Base-by-base conservation (phyloP, 2,797 vertebrate species). In the Aulostomus chinensis region DNA sequence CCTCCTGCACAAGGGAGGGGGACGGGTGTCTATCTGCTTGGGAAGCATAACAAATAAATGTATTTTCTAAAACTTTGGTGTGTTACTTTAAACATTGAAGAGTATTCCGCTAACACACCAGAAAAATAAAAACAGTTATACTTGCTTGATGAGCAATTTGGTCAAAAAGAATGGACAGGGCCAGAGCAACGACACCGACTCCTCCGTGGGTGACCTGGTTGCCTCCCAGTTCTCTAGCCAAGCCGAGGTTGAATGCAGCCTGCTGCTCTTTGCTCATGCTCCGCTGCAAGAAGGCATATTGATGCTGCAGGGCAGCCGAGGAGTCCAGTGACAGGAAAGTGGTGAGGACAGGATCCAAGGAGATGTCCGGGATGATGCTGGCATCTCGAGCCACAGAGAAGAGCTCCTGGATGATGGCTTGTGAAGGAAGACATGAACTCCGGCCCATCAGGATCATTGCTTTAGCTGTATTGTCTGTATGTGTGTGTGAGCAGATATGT, bases 311-410 rank as follows among this genome's bases (percentile, higher is more conserved):
- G 0, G 85, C 76, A 0, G 66, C 79, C 0, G 67, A 28, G 4
- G 86, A 88, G 9, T 88, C 86, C 64, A 80, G 62, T 0, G 85
- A 88, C 9, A 88, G 64, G 60, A 79, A 87, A 35, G 68, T 59
- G 43, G 66, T 50, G 46, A 88, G 79, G 28, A 83, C 70, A 0
- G 86, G 86, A 37, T 88, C 85, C 62, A 88, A 4, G 22, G 85
- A 87, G 21, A 87, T 68, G 1, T 88, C 78, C 0, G 86, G 86
- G 37, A 87, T 14, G 40, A 77, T 30, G 37, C 13, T 40, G 38
- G 76, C 77, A 0, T 87, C 85, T 7, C 73, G 79, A 22, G 86
- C 80, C 45, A 76, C 77, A 0, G 17, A 76, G 47, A 87, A 87
- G 2, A 88, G 64, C 64, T 85, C 79, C 21, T 80, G 83, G 26